A percentile compares a stretch with the other conserved stretches of the same genome.
These are phyloP conservation scores for Ernsta delagoae DNA, from an alignment of 2,888 invertebrate genomes.

Conservation along the genomic window DNA sequence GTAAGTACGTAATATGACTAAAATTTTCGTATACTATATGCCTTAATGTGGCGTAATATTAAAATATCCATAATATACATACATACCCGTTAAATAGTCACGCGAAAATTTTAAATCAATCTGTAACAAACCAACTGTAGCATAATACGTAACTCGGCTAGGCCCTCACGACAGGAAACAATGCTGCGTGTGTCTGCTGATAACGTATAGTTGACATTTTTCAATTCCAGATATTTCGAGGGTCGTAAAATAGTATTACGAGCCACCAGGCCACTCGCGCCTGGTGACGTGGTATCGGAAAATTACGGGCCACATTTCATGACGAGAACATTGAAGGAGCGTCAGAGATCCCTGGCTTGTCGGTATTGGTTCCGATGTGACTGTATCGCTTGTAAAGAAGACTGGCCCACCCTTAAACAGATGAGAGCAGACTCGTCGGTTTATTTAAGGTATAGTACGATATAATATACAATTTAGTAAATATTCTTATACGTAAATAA, in stretches of 20 bases:
- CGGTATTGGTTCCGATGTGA: conserved; percentile 92
- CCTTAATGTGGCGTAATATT: no score
- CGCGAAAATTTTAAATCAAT: no score
- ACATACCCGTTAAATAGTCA: no score
- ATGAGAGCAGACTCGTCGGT: conserved; percentile 75
- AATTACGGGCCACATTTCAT: conserved; percentile 93
- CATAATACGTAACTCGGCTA: no score
- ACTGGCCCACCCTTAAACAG: conserved; percentile 89
- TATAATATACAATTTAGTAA: no score
- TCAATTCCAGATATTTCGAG: conserved; percentile 87
- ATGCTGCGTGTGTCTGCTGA: background rate
- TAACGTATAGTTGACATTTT: conserved; percentile 21
- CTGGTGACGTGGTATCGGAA: conserved; percentile 90
- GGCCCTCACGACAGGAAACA: no score
- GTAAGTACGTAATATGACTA: conserved; percentile 64
- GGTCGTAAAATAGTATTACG: conserved; percentile 89
- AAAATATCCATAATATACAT: no score
- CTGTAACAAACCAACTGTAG: no score
- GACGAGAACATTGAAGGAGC: conserved; percentile 75
- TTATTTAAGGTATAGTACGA: conserved; percentile 72
- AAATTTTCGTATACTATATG: background rate
- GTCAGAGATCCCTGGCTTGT: conserved; percentile 87
- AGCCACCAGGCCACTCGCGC: conserved; percentile 86
- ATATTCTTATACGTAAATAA: no score
- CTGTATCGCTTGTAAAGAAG: conserved; percentile 89